phyloP scores from a whole-genome alignment of 2,113 vertebrate species.

The Ictidomys tridecemlineatus region DNA sequence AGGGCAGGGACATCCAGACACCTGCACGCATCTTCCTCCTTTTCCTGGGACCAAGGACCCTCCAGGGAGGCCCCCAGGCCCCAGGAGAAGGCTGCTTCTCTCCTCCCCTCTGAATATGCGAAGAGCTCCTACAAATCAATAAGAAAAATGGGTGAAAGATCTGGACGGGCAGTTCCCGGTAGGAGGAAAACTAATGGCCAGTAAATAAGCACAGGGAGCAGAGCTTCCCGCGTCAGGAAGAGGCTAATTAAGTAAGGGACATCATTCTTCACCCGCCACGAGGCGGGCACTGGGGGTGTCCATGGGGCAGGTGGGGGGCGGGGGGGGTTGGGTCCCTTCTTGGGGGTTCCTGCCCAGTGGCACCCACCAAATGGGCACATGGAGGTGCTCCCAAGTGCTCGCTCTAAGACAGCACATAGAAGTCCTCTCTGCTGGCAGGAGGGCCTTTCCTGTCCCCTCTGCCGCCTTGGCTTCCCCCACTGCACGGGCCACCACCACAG shows the following conservation, averaged over 20 bases:
- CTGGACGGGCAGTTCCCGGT: constrained; percentile 28
- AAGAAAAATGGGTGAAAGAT: constrained; percentile 67
- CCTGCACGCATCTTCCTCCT: background rate
- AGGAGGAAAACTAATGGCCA: constrained; percentile 63
- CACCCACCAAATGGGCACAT: background rate
- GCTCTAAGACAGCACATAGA: background rate
- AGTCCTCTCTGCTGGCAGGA: background rate
- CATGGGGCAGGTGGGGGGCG: background rate
- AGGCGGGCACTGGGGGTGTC: fast-evolving
- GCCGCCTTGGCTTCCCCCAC: background rate
- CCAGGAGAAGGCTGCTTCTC: background rate
- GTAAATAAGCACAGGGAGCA: constrained; percentile 61
- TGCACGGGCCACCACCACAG: background rate
- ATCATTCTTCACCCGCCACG: background rate
- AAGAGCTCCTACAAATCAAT: constrained; percentile 65
- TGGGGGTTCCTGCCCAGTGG: fast-evolving
- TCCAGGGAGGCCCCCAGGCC: background rate
- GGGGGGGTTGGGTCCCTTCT: fast-evolving
- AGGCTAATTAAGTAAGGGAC: constrained; percentile 57
- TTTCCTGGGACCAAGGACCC: background rate
- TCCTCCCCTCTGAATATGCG: constrained; percentile 2
- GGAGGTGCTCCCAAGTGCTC: background rate
- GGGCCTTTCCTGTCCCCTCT: background rate
- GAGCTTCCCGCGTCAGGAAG: constrained; percentile 8
- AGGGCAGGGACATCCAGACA: background rate